These are phyloP conservation scores for Phengaris alcon DNA, from an alignment of 2,888 invertebrate genomes.

Conservation along the genomic window DNA sequence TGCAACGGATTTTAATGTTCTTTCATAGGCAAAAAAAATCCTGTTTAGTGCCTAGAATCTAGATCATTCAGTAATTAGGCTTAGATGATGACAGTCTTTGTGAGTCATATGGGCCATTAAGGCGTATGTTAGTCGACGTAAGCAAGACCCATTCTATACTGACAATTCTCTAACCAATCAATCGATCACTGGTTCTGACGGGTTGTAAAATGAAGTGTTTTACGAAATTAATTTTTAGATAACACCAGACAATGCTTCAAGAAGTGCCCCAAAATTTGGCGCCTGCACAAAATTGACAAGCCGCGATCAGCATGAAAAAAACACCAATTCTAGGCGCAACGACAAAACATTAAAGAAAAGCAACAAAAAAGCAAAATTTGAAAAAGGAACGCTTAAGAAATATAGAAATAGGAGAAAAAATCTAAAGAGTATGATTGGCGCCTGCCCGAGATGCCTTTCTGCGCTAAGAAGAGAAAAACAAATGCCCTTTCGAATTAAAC, in stretches of 20 bases:
- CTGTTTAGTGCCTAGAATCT: too few relatives aligned
- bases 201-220: not conserved
- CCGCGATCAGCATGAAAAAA: not conserved
- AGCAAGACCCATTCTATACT: too few relatives aligned
- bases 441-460: not conserved
- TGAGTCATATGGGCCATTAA: too few relatives aligned
- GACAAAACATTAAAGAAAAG: not conserved
- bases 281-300: not conserved
- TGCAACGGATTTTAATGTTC: too few relatives aligned
- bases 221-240: not conserved
- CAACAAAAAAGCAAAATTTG: not conserved
- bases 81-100: too few relatives aligned
- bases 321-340: not conserved
- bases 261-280: not conserved
- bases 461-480: not conserved
- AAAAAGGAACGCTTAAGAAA: not conserved
- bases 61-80: too few relatives aligned
- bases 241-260: too few relatives aligned
- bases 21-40: too few relatives aligned
- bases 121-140: too few relatives aligned
- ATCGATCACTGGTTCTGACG: too few relatives aligned
- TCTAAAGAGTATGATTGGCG: not conserved
- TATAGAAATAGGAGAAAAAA: not conserved
- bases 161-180: too few relatives aligned
- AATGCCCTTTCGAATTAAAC: not conserved